These are phyloP conservation scores for Gorsachius goisagi DNA, from an alignment of 2,113 vertebrate genomes.

Conservation along the genomic window DNA sequence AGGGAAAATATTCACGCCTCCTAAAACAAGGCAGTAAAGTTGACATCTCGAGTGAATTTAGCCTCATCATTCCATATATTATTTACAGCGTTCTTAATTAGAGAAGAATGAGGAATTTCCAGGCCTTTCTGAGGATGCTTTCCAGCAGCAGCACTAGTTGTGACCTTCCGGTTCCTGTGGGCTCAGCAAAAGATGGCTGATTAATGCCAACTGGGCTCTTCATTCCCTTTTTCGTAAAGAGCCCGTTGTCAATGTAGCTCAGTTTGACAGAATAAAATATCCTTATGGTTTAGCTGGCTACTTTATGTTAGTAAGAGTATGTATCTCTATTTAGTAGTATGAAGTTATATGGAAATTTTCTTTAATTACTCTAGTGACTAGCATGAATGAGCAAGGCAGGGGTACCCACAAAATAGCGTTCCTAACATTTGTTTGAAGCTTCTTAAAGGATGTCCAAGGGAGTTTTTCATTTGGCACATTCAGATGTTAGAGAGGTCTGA, in stretches of 20 bases:
- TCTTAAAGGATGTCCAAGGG: background rate
- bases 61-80: background rate
- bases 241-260: background rate
- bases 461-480: background rate
- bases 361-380: background rate
- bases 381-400: background rate
- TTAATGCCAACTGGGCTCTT: constrained; percentile 34
- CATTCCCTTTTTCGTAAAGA: constrained; percentile 25
- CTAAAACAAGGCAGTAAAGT: background rate
- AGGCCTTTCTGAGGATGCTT: background rate
- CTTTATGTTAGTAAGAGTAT: background rate
- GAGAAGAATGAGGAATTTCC: constrained; percentile 32
- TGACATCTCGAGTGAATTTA: background rate
- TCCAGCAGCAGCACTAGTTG: background rate
- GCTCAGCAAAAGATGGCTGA: constrained; percentile 54
- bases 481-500: background rate
- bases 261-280: constrained; percentile 1
- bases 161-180: constrained; percentile 57
- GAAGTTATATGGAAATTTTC: background rate
- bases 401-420: background rate
- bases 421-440: background rate
- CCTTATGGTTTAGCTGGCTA: background rate
- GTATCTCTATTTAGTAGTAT: background rate
- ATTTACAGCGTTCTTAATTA: constrained; percentile 50
- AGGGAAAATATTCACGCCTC: background rate